phyloP scores from a whole-genome alignment of 1,140 invertebrate species.

The Trichonephila inaurata region DNA sequence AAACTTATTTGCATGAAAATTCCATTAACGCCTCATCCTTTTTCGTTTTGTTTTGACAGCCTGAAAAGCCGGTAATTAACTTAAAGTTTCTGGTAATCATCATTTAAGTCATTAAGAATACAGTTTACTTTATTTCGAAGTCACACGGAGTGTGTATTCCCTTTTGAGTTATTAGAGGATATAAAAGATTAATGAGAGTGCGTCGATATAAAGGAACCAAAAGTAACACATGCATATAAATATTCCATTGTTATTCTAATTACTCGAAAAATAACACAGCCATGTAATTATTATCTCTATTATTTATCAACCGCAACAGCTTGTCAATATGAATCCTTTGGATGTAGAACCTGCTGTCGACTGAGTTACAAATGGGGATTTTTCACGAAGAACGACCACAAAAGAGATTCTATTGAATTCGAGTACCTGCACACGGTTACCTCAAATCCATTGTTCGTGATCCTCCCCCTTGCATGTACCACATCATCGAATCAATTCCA shows the following conservation, averaged over 20 bases:
- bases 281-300: conserved; percentile 3
- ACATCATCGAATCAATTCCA: background rate
- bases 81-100: too few species aligned
- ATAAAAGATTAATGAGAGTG: background rate
- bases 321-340: background rate
- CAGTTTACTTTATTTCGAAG: background rate
- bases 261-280: background rate
- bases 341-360: background rate
- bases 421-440: background rate
- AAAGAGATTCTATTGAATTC: background rate
- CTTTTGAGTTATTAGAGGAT: background rate
- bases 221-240: background rate
- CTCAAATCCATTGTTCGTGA: background rate
- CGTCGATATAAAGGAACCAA: background rate
- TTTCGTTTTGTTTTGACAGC: too few species aligned
- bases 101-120: background rate
- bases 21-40: too few species aligned
- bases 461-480: background rate
- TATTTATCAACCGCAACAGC: background rate
- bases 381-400: background rate
- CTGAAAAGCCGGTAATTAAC: too few species aligned
- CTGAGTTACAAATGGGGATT: background rate
- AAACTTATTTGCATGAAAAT: too few species aligned
- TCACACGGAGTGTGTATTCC: background rate
- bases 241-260: conserved; percentile 18